phyloP scores from a whole-genome alignment of 2,113 vertebrate genomes.

The Kobus ellipsiprymnus region DNA sequence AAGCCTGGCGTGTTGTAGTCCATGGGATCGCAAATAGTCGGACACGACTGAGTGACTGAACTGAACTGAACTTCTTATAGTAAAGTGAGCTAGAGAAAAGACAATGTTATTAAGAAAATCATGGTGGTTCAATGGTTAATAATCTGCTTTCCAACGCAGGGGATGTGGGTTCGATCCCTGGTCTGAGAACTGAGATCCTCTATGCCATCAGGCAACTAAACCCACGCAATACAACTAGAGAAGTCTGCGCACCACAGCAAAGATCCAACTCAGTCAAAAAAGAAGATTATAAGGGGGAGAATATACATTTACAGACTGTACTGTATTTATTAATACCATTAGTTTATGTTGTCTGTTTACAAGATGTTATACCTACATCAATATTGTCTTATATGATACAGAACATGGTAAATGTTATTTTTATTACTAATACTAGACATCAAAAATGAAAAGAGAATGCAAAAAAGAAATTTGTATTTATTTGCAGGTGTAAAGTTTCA shows the following conservation, averaged over 20 bases:
- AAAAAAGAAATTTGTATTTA: background rate
- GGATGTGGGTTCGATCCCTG: background rate
- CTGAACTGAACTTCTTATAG: background rate
- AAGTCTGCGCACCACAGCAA: background rate
- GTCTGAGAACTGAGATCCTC: background rate
- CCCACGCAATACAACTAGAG: background rate
- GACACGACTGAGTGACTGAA: background rate
- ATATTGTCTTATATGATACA: background rate
- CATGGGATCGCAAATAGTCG: rapidly evolving
- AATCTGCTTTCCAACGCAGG: background rate
- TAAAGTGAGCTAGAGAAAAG: background rate
- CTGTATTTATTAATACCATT: background rate
- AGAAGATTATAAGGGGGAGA: background rate
- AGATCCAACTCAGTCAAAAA: background rate
- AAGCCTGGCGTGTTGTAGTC: background rate
- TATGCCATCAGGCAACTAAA: background rate
- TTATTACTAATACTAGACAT: background rate
- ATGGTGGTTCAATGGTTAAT: background rate
- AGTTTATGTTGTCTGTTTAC: background rate
- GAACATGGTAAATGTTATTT: background rate
- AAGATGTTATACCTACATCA: background rate
- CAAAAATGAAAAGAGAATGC: background rate
- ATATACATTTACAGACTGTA: background rate
- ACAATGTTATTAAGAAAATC: background rate
- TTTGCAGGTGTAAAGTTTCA: background rate